Conservation (phyloP, 2,888 invertebrate genomes). For the Temnothorax ravouxi region DNA sequence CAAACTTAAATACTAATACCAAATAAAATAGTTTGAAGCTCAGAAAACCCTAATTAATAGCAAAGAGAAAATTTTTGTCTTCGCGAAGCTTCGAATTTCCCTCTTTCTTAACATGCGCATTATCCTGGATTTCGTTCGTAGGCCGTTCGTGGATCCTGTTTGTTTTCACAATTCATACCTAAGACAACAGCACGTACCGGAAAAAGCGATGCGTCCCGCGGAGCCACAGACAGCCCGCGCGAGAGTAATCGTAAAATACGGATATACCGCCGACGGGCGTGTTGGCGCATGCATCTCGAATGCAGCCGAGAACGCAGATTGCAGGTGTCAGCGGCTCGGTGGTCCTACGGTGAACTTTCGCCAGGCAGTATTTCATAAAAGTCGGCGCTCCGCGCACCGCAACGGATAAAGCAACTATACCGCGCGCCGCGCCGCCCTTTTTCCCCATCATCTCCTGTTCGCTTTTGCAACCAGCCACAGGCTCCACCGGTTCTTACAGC, state of each 20-base stretch:
- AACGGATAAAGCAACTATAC: constrained; percentile 55
- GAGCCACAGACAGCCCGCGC: constrained; percentile 13
- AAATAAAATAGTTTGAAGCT: background rate
- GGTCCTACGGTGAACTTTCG: constrained; percentile 75
- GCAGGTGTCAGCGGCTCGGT: constrained; percentile 75
- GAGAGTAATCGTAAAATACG: constrained; percentile 71
- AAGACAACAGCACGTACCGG: constrained; percentile 37
- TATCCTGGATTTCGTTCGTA: background rate
- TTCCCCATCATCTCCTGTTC: background rate
- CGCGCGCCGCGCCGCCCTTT: background rate
- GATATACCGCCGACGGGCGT: constrained; percentile 52
- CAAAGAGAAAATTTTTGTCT: background rate
- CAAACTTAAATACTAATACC: background rate
- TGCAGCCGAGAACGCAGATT: constrained; percentile 76
- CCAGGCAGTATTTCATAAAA: constrained; percentile 77
- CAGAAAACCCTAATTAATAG: background rate
- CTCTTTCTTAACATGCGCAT: background rate
- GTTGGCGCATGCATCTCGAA: constrained; percentile 67
- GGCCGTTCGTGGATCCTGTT: background rate
- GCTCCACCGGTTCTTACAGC: constrained; percentile 48
- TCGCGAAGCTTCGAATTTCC: background rate
- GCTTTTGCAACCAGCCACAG: constrained; percentile 33
- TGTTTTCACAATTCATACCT: constrained; percentile 31
- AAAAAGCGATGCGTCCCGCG: constrained; percentile 36
- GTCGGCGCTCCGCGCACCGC: constrained; percentile 64